Evolutionary conservation across 2,888 invertebrate genomes (phyloP).

Genomic region (Chloroclystis v-ata): DNA sequence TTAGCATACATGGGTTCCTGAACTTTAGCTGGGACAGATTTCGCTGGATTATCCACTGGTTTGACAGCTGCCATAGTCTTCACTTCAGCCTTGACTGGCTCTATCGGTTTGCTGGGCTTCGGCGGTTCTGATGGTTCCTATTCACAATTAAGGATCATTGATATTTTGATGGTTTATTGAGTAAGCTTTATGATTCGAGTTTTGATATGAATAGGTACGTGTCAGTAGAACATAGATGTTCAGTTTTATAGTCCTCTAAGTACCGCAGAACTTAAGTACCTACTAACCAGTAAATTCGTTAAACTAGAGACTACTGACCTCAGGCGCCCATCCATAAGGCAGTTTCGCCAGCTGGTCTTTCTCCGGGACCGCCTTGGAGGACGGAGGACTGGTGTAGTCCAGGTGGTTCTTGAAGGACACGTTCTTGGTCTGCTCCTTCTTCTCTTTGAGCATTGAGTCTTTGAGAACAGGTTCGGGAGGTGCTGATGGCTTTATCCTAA

Average conservation of each 20-base stretch:
- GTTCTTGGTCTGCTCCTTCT: conserved; percentile 71
- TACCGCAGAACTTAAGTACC: too few species aligned
- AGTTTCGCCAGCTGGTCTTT: conserved; percentile 73
- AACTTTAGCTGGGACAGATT: conserved; percentile 60
- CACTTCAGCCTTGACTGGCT: conserved; percentile 58
- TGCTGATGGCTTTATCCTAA: conserved; percentile 58
- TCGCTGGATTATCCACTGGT: conserved; percentile 50
- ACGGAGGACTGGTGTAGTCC: conserved; percentile 67
- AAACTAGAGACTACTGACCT: too few species aligned
- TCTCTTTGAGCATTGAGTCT: conserved; percentile 55
- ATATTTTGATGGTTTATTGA: too few species aligned
- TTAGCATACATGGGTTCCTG: conserved; percentile 68
- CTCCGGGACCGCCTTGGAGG: conserved; percentile 67
- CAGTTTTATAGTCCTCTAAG: too few species aligned
- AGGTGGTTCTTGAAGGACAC: conserved; percentile 74
- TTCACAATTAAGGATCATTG: neutral
- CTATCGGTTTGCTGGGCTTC: conserved; percentile 45
- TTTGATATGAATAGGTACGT: too few species aligned
- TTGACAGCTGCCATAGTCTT: conserved; percentile 61
- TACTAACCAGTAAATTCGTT: too few species aligned
- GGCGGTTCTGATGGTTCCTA: conserved; percentile 58
- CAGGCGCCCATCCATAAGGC: conserved; percentile 67
- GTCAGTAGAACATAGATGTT: too few species aligned
- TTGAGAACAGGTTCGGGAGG: conserved; percentile 59
- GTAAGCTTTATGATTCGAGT: too few species aligned